Evolutionary conservation across 2,888 invertebrate genomes (phyloP).

Genomic region (Drosophila anceps): DNA sequence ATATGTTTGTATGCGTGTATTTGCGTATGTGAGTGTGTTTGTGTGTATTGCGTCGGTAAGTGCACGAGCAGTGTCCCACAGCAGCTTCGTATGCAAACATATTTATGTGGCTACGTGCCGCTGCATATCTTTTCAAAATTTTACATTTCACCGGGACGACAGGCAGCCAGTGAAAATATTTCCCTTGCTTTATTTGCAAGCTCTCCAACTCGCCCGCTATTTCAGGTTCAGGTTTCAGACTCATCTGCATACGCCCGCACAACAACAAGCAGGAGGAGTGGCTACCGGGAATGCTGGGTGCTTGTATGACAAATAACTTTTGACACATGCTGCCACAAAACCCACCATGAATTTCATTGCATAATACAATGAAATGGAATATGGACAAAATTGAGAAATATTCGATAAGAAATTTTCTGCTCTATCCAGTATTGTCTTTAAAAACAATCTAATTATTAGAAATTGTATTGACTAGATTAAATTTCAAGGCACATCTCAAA

Average conservation of each 20-base stretch:
- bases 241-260: conserved; percentile 48
- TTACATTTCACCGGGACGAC: conserved; percentile 57
- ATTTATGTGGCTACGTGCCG: conserved; percentile 73
- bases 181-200: conserved; percentile 42
- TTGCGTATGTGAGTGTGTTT: background rate
- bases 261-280: background rate
- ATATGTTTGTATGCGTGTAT: conserved; percentile 11
- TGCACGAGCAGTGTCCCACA: conserved; percentile 37
- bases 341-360: conserved; percentile 44
- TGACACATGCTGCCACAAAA: conserved; percentile 62
- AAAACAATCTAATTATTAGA: background rate
- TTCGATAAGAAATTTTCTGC: conserved; percentile 9
- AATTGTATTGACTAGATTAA: background rate
- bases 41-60: conserved; percentile 14
- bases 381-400: conserved; percentile 39
- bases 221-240: conserved; percentile 19
- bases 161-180: conserved; percentile 50
- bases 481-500: background rate
- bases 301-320: conserved; percentile 63
- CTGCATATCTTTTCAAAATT: conserved; percentile 69
- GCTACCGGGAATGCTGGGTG: background rate
- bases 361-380: conserved; percentile 38
- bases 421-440: background rate
- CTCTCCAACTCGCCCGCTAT: conserved; percentile 10
- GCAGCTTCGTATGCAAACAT: conserved; percentile 61